Evolutionary conservation across 2,797 vertebrate species (phyloP), one percentile per base, ranked within the genome.

Genomic region (Enteromius fasciolatus): DNA sequence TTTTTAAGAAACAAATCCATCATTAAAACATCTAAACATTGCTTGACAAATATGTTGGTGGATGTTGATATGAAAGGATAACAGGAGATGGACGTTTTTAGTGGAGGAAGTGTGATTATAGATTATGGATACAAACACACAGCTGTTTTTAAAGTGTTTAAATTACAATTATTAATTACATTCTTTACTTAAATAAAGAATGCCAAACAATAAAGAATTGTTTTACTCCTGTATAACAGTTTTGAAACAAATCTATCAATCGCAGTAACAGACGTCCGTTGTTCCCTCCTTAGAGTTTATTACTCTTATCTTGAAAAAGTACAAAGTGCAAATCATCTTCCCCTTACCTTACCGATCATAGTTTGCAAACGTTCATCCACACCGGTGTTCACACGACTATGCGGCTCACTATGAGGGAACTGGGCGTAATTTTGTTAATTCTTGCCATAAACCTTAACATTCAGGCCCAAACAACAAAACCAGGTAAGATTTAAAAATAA

Each of bases 361-460:
- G 84, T 92, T 93, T 92, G 90, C 87, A 87, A 85, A 85, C 52
- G 75, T 1, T 86, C 87, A 73, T 44, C 89, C 85, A 88, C 66
- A 90, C 25, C 76, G 70, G 69, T 39, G 61, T 76, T 78, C 78
- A 78, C 54, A 82, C 14, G 48, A 88, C 86, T 84, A 82, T 5
- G 85, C 39, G 82, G 85, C 89, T 85, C 92, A 92, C 87, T 78
- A 95, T 95, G 94, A 93, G 90, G 87, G 80, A 76, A 76, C 81
- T 93, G 70, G 82, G 89, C 67, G 25, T 92, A 46, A 88, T 90
- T 85, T 89, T 89, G 23, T 39, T 92, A 28, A 61, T 84, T 85
- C 91, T 92, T 79, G 81, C 87, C 46, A 25, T 83, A 1, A 78
- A 93, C 70, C 73, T 84, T 44, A 33, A 78, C 61, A 64, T 89